Percentiles rank a stretch among this genome's conserved stretches.
phyloP scores from a whole-genome alignment of 1,140 invertebrate genomes.

The Atta colombica region DNA sequence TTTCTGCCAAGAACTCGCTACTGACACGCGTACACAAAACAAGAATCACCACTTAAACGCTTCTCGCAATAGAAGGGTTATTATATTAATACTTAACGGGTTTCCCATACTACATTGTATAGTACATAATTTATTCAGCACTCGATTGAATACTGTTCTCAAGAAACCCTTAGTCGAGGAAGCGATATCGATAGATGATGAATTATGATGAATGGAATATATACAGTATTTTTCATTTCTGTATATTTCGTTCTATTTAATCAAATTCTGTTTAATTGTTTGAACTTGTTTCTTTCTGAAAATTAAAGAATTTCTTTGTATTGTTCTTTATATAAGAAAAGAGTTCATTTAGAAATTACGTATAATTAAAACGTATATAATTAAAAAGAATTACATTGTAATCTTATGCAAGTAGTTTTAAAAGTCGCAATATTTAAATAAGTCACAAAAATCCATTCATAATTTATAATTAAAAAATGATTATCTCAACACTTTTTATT shows the following conservation, averaged over 20 bases:
- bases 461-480: background rate
- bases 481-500: background rate
- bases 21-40: background rate
- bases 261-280: background rate
- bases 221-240: background rate
- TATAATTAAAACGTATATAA: background rate
- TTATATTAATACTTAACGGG: constrained; percentile 36
- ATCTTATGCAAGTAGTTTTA: background rate
- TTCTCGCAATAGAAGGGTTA: background rate
- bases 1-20: constrained; percentile 22
- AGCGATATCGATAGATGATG: background rate
- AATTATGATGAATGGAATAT: constrained; percentile 9
- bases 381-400: background rate
- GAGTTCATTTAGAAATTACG: background rate
- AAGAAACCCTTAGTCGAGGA: background rate
- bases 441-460: background rate
- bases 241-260: background rate
- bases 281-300: background rate
- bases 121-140: constrained; percentile 10
- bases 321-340: background rate
- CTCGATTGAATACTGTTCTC: background rate
- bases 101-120: background rate
- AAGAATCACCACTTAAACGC: constrained; percentile 19
- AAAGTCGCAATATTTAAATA: background rate
- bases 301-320: background rate